Evolutionary conservation across 2,888 invertebrate species (phyloP).

Genomic region (Xylocampa areola): DNA sequence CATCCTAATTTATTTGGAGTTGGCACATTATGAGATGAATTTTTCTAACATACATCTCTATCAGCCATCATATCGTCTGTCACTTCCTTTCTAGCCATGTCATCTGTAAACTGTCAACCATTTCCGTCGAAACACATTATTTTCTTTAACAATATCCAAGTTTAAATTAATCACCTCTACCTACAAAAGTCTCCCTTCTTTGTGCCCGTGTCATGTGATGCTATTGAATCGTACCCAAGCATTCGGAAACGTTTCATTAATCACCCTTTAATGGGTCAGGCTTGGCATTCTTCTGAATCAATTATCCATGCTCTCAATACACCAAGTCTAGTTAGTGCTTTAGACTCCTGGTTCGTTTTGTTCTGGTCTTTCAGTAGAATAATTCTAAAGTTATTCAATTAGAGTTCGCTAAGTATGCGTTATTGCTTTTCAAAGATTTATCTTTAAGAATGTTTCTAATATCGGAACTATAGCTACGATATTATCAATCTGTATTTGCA

Average conservation of each 20-base stretch:
- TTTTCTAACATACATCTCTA: too few relatives aligned
- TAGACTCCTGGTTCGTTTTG: constrained; percentile 24
- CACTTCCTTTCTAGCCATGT: too few relatives aligned
- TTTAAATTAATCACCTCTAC: constrained; percentile 49
- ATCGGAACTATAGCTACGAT: constrained; percentile 1
- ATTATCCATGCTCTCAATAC: constrained; percentile 39
- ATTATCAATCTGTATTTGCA: background rate
- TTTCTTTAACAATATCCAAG: constrained; percentile 34
- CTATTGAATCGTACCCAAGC: constrained; percentile 46
- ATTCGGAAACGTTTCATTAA: constrained; percentile 46
- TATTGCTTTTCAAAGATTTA: too few relatives aligned
- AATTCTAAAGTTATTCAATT: too few relatives aligned
- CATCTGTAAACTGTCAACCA: too few relatives aligned
- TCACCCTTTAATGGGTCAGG: constrained; percentile 42
- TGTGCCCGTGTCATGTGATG: constrained; percentile 24
- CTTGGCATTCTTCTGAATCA: constrained; percentile 36
- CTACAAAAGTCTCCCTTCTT: constrained; percentile 24
- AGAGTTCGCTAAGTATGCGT: too few relatives aligned
- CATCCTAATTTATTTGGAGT: too few relatives aligned
- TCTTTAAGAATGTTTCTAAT: too few relatives aligned
- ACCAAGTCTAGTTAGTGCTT: constrained; percentile 13
- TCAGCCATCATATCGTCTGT: too few relatives aligned
- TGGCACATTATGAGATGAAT: too few relatives aligned
- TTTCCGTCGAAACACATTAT: too few relatives aligned
- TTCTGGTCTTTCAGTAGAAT: constrained; percentile 8